phyloP scores from a whole-genome alignment of 2,797 vertebrate genomes.

The Luscinia luscinia region DNA sequence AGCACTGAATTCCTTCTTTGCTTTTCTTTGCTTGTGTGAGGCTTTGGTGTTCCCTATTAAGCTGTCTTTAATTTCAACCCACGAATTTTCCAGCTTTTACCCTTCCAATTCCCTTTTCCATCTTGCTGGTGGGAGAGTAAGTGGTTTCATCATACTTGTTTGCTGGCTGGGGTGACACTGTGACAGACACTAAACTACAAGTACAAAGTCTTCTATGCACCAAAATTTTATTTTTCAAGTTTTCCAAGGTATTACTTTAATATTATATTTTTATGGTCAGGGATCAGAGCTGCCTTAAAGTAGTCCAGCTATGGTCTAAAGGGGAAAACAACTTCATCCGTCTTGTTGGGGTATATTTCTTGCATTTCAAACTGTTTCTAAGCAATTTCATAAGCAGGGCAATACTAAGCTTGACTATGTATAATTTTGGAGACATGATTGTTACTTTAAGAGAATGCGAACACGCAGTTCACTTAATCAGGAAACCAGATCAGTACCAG shows the following conservation, averaged over 20 bases:
- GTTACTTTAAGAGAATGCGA: neutral
- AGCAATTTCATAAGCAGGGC: neutral
- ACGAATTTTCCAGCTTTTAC: neutral
- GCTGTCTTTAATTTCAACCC: neutral
- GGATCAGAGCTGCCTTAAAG: neutral
- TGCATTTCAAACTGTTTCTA: neutral
- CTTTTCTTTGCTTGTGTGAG: neutral
- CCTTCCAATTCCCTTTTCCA: neutral
- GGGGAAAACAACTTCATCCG: neutral
- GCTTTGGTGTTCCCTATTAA: neutral
- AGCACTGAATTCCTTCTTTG: neutral
- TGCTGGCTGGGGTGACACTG: neutral
- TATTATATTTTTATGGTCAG: neutral
- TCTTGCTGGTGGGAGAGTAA: neutral
- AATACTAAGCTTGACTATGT: neutral
- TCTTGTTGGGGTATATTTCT: neutral
- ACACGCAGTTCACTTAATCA: neutral
- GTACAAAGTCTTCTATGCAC: neutral
- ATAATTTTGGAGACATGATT: neutral
- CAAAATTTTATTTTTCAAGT: neutral
- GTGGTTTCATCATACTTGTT: neutral
- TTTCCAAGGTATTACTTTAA: neutral
- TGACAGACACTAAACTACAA: neutral
- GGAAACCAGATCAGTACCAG: neutral
- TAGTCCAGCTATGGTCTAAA: neutral